Evolutionary conservation across 2,888 invertebrate species (phyloP).

Genomic region (Eremobia ochroleuca): DNA sequence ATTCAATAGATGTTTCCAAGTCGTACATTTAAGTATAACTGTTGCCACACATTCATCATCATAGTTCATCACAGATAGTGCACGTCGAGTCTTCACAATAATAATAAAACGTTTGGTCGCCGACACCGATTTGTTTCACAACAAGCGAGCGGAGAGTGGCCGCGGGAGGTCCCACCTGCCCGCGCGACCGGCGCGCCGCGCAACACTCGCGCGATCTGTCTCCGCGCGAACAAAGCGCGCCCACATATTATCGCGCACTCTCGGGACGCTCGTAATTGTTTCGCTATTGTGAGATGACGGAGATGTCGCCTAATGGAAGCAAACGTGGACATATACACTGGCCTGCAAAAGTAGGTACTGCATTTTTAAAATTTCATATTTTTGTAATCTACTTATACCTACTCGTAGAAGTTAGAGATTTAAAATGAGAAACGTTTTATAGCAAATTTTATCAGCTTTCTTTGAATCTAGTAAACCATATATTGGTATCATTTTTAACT

Average conservation of each 20-base stretch:
- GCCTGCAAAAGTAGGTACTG: no score
- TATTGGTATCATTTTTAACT: no score
- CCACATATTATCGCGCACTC: constrained; percentile 35
- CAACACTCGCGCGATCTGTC: constrained; percentile 29
- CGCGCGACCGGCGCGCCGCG: background rate
- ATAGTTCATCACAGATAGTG: background rate
- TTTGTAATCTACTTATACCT: no score
- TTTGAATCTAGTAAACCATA: no score
- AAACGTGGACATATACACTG: constrained; percentile 43
- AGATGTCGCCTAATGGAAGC: constrained; percentile 28
- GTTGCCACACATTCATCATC: background rate
- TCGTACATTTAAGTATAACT: background rate
- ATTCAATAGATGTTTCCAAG: background rate
- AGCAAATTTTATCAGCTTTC: no score
- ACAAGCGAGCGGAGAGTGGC: background rate
- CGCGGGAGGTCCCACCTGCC: background rate
- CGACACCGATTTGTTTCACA: constrained; percentile 19
- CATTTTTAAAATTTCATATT: no score
- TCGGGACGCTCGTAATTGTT: constrained; percentile 43
- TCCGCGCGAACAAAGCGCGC: constrained; percentile 40
- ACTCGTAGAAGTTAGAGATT: no score
- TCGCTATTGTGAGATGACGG: constrained; percentile 36
- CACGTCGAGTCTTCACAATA: constrained; percentile 17
- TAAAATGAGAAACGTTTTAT: no score
- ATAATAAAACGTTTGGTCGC: background rate